Percentiles rank a stretch among this genome's conserved stretches.
These are phyloP conservation scores for Acipenser oxyrinchus DNA, from an alignment of 2,797 vertebrate species.

Conservation along the genomic window DNA sequence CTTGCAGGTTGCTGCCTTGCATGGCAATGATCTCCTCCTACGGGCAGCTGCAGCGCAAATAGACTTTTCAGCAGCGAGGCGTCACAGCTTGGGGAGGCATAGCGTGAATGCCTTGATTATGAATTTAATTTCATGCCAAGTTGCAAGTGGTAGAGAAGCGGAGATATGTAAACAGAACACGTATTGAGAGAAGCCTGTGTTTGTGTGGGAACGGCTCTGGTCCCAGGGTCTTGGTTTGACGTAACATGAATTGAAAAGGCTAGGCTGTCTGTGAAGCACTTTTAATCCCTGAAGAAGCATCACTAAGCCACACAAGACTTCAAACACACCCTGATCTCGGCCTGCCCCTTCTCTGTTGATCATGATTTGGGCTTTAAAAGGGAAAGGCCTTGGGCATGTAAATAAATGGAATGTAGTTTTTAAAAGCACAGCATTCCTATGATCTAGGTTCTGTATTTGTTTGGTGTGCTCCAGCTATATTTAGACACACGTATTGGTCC, in stretches of 20 bases:
- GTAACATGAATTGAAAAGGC: neutral
- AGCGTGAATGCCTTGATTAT: constrained; percentile 4
- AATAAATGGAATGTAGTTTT: too few species aligned
- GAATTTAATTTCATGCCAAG: constrained; percentile 9
- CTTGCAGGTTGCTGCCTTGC: neutral
- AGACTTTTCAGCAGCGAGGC: neutral
- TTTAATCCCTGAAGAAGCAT: neutral
- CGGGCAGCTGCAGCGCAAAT: constrained; percentile 2
- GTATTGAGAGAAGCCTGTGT: neutral
- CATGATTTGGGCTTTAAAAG: neutral
- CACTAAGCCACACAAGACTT: neutral
- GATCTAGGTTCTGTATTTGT: too few species aligned
- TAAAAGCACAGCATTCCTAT: too few species aligned
- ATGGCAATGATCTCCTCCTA: neutral
- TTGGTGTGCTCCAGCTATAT: too few species aligned
- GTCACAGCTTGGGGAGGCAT: neutral
- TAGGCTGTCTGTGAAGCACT: neutral
- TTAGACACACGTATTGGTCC: too few species aligned
- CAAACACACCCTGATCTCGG: neutral
- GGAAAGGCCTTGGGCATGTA: neutral
- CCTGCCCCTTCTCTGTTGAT: neutral
- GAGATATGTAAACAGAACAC: too few species aligned
- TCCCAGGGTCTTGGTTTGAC: neutral
- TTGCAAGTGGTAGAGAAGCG: neutral
- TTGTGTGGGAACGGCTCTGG: neutral